These are phyloP conservation scores for Hippoglossus stenolepis DNA, from an alignment of 2,113 vertebrate species.

Conservation along the genomic window DNA sequence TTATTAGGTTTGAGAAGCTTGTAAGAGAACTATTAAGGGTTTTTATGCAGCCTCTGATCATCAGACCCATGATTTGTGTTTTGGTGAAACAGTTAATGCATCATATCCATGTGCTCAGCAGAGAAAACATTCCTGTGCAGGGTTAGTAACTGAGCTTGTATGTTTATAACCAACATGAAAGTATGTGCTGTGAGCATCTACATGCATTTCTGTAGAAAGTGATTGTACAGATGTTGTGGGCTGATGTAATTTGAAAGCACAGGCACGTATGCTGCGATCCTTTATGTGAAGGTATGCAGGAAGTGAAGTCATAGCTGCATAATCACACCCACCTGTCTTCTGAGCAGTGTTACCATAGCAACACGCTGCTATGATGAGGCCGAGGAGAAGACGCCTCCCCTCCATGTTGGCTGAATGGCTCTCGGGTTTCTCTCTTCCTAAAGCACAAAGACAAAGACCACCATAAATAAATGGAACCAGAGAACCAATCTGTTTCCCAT, in stretches of 20 bases:
- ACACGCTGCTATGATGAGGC: constrained; percentile 50
- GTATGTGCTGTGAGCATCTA: too few relatives aligned
- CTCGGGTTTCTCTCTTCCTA: constrained; percentile 52
- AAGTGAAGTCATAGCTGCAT: constrained; percentile 24
- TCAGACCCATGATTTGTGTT: background rate
- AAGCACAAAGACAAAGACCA: constrained; percentile 20
- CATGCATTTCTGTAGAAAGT: background rate
- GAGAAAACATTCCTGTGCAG: constrained; percentile 12
- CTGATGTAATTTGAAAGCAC: constrained; percentile 16
- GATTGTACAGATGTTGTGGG: background rate
- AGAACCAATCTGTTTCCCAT: constrained; percentile 30
- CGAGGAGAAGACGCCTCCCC: constrained; percentile 49
- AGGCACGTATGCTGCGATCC: background rate
- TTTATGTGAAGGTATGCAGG: constrained; percentile 28
- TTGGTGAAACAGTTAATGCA: background rate
- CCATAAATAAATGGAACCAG: background rate
- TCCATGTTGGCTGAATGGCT: constrained; percentile 48
- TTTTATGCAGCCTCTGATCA: background rate
- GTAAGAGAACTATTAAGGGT: background rate
- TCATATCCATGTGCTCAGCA: constrained; percentile 1
- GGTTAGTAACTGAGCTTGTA: constrained; percentile 34
- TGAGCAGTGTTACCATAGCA: constrained; percentile 51
- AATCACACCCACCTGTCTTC: constrained; percentile 69
- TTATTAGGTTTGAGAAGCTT: too few relatives aligned
- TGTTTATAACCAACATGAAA: background rate